Evolutionary conservation across 2,888 invertebrate species (phyloP).

Genomic region (Cepaea hortensis): DNA sequence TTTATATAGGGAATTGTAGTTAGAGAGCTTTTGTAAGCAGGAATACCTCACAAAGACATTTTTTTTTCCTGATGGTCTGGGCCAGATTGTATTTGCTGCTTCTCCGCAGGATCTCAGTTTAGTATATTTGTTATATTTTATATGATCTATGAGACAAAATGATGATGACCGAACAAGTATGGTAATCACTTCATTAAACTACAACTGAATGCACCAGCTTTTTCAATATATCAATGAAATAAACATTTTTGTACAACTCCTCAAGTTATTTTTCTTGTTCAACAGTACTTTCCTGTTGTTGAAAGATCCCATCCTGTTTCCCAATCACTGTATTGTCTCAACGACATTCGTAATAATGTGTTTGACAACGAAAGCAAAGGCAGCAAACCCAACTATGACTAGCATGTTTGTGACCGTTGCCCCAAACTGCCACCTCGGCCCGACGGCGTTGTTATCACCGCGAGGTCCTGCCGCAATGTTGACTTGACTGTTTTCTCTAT

Average conservation of each 20-base stretch:
- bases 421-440: slow-evolving; percentile 44
- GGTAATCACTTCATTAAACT: too few species aligned
- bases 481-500: slow-evolving; percentile 35
- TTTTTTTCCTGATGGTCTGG: too few species aligned
- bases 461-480: slow-evolving; percentile 15
- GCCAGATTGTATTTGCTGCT: too few species aligned
- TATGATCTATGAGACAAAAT: too few species aligned
- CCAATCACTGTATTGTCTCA: slow-evolving; percentile 37
- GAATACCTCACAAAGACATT: too few species aligned
- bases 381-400: slow-evolving; percentile 52
- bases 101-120: too few species aligned
- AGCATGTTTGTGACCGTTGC: slow-evolving; percentile 52
- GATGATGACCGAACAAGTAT: too few species aligned
- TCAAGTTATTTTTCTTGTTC: not conserved
- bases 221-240: too few species aligned
- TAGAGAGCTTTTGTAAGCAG: too few species aligned
- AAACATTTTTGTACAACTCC: not conserved
- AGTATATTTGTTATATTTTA: too few species aligned
- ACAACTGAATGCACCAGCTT: too few species aligned
- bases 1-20: too few species aligned
- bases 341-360: slow-evolving; percentile 52
- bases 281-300: not conserved
- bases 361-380: slow-evolving; percentile 52
- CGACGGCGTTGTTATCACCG: slow-evolving; percentile 13
- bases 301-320: not conserved